Percentiles rank a stretch among this genome's conserved stretches.
Conservation (phyloP, 2,113 vertebrate species). For the Lanius collurio region DNA sequence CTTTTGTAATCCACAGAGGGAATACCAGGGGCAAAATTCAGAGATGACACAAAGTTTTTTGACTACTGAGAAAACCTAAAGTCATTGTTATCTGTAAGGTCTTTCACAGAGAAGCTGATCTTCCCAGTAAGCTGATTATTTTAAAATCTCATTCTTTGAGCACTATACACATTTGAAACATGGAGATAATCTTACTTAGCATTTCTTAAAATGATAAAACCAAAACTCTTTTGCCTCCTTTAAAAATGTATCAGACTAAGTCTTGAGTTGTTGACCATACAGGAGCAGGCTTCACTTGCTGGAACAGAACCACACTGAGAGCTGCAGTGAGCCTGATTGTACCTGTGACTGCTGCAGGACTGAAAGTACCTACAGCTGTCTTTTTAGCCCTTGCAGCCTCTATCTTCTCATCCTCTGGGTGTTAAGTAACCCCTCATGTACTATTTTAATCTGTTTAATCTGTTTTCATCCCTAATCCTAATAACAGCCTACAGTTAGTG, state of each 20-base stretch:
- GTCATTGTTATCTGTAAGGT: not conserved
- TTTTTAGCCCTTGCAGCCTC: not conserved
- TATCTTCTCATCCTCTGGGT: not conserved
- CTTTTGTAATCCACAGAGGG: not conserved
- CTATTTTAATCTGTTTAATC: slow-evolving; percentile 45
- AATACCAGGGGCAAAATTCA: not conserved
- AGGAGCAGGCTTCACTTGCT: not conserved
- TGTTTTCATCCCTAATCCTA: slow-evolving; percentile 23
- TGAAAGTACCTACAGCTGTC: not conserved
- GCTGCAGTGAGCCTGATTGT: not conserved
- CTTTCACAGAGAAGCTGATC: not conserved
- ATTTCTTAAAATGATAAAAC: not conserved
- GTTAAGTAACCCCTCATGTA: not conserved
- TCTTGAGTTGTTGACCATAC: not conserved
- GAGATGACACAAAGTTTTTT: not conserved
- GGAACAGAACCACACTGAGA: not conserved
- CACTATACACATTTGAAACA: not conserved
- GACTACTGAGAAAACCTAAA: not conserved
- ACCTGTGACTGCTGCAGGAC: not conserved
- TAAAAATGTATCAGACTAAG: not conserved
- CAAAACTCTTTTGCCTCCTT: not conserved
- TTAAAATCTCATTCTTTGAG: slow-evolving; percentile 14
- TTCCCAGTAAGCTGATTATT: slow-evolving; percentile 17
- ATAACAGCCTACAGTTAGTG: not conserved
- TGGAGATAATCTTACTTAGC: slow-evolving; percentile 22